phyloP scores from a whole-genome alignment of 2,888 invertebrate species.

The Plebejus melissa region DNA sequence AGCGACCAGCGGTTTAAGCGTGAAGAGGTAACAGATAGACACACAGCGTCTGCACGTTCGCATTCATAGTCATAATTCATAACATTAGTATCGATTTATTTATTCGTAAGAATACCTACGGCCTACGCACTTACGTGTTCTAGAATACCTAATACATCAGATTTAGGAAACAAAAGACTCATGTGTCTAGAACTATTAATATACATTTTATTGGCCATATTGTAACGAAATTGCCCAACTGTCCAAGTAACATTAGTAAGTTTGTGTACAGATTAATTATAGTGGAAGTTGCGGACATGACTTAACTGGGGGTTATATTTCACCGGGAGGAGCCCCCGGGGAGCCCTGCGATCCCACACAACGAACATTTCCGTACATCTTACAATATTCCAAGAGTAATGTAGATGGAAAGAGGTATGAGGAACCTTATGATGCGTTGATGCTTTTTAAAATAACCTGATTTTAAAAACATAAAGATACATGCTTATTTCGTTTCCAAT shows the following conservation, averaged over 20 bases:
- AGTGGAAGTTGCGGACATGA: constrained; percentile 18
- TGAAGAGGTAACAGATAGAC: too few relatives aligned
- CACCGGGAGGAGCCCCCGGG: constrained; percentile 32
- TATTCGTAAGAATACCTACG: too few relatives aligned
- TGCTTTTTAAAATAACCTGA: neutral
- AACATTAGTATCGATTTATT: too few relatives aligned
- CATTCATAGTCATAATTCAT: too few relatives aligned
- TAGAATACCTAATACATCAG: neutral
- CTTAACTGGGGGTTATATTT: constrained; percentile 30
- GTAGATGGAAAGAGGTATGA: neutral
- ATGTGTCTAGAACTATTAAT: neutral
- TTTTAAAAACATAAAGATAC: too few relatives aligned
- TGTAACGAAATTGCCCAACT: constrained; percentile 6
- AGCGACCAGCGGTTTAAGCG: too few relatives aligned
- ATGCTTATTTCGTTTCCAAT: too few relatives aligned
- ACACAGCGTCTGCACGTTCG: too few relatives aligned
- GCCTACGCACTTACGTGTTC: too few relatives aligned
- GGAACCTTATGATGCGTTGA: neutral
- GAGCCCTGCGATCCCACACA: constrained; percentile 31
- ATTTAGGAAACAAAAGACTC: neutral
- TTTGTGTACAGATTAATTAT: constrained; percentile 19
- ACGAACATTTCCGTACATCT: constrained; percentile 6
- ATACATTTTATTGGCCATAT: neutral
- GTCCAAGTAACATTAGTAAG: constrained; percentile 13
- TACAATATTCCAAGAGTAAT: neutral